Conservation (phyloP, 2,797 vertebrate genomes). For the Nothura maculosa region DNA sequence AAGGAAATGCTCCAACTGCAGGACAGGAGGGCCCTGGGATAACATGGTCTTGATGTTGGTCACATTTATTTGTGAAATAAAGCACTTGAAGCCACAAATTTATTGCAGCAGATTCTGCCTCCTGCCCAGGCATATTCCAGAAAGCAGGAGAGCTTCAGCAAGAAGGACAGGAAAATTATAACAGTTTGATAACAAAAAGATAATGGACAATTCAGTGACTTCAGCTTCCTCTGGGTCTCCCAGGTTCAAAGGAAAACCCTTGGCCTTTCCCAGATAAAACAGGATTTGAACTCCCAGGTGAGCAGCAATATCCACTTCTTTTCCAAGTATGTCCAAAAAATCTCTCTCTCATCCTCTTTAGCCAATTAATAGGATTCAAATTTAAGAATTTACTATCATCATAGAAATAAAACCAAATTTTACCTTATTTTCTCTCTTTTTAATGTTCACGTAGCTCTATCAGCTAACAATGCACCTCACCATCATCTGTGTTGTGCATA, state of each 20-base stretch:
- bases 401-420: accelerated
- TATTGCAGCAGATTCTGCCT: accelerated
- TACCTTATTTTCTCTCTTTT: accelerated
- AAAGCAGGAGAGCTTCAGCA: background rate
- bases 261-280: accelerated
- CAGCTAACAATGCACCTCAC: accelerated
- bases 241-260: background rate
- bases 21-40: background rate
- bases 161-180: background rate
- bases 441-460: background rate
- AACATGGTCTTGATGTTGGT: accelerated
- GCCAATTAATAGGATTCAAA: background rate
- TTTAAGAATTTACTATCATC: background rate
- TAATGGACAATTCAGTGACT: background rate
- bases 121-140: accelerated
- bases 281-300: background rate
- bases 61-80: background rate
- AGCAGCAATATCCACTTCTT: background rate
- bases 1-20: background rate
- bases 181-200: too few relatives aligned
- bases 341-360: background rate
- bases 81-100: accelerated
- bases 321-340: accelerated
- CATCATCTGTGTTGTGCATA: accelerated
- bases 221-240: background rate